phyloP scores from a whole-genome alignment of 2,888 invertebrate genomes.

The Cistogaster globosa region DNA sequence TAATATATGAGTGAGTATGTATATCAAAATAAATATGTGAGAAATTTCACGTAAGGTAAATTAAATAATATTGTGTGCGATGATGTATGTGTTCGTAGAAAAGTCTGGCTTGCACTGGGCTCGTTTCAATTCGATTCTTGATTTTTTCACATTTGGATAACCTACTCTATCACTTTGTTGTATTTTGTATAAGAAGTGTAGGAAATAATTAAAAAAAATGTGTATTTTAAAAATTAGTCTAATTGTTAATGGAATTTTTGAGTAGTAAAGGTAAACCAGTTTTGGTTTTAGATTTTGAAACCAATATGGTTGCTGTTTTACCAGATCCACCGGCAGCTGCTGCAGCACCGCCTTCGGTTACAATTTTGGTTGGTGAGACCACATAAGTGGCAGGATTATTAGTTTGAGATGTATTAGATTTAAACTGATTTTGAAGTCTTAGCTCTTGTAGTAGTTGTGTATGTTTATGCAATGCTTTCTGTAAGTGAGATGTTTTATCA shows the following conservation, averaged over 20 bases:
- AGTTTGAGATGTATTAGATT: constrained; percentile 48
- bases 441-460: constrained; percentile 78
- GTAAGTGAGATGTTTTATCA: constrained; percentile 73
- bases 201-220: constrained; percentile 12
- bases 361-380: constrained; percentile 55
- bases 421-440: constrained; percentile 74
- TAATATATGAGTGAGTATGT: constrained; percentile 38
- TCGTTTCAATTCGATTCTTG: constrained; percentile 36
- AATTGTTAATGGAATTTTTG: constrained; percentile 83
- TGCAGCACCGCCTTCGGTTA: constrained; percentile 24
- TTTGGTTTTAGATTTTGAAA: constrained; percentile 83
- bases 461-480: constrained; percentile 78
- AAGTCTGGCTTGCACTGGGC: constrained; percentile 54
- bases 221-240: constrained; percentile 66
- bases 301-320: constrained; percentile 83
- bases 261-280: constrained; percentile 83
- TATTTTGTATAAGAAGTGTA: constrained; percentile 23
- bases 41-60: constrained; percentile 12
- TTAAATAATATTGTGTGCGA: constrained; percentile 45
- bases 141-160: constrained; percentile 46
- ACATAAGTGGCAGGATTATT: constrained; percentile 67
- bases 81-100: constrained; percentile 44
- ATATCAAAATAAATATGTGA: constrained; percentile 43
- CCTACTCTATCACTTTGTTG: constrained; percentile 24
- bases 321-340: constrained; percentile 71